Evolutionary conservation across 1,140 invertebrate genomes (phyloP).

Genomic region (Dendroctonus ponderosae): DNA sequence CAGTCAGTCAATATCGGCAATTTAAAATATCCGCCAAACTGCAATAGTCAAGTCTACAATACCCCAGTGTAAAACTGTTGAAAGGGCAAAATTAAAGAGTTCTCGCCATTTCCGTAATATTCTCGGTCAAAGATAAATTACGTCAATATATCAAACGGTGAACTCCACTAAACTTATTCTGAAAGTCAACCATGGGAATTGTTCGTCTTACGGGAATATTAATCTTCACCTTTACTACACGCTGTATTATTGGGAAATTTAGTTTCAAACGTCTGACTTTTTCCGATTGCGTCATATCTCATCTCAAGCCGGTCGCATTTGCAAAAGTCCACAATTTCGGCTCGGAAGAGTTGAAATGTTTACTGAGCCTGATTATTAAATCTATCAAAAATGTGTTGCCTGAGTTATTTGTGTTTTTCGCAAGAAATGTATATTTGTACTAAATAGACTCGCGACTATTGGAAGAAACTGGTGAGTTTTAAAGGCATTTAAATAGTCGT

Average conservation of each 20-base stretch:
- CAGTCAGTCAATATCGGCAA: background rate
- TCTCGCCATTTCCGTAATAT: conserved; percentile 23
- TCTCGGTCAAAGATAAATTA: conserved; percentile 32
- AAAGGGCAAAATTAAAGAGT: conserved; percentile 32
- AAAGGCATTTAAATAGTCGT: too few species aligned
- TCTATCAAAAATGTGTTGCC: too few species aligned
- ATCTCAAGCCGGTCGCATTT: background rate
- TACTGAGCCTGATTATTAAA: too few species aligned
- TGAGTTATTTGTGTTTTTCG: too few species aligned
- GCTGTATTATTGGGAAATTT: conserved; percentile 22
- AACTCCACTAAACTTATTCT: conserved; percentile 33
- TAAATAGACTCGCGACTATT: too few species aligned
- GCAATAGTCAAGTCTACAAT: background rate
- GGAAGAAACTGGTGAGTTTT: too few species aligned
- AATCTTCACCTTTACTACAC: conserved; percentile 33
- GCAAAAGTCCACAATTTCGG: too few species aligned
- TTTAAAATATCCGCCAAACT: background rate
- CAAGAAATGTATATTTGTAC: too few species aligned
- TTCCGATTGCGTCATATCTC: conserved; percentile 16
- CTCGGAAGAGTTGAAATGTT: too few species aligned
- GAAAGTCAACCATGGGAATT: conserved; percentile 34
- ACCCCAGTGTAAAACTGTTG: conserved; percentile 10
- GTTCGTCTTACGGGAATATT: conserved; percentile 32
- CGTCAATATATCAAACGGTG: conserved; percentile 27
- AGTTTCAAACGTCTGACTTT: conserved; percentile 12